Base-by-base conservation (phyloP, 1,140 invertebrate genomes). In the Palaemon carinicauda region DNA sequence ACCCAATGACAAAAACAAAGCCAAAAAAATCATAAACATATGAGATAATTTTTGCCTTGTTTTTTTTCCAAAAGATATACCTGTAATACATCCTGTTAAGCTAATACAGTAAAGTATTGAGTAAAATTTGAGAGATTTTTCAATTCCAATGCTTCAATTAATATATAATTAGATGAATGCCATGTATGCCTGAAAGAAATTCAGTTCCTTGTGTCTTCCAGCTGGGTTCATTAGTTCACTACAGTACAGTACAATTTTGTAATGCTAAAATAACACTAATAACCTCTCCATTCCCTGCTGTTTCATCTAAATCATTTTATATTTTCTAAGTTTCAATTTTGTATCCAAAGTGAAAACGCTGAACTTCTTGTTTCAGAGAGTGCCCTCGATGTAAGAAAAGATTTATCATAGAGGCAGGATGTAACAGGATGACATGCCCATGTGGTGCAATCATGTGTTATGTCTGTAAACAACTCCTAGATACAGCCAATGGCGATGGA, bases 391-490 rank as follows among this genome's bases (percentile, higher is more conserved):
- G 95, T 90, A 91, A 92, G 24, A 92, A 92, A 33, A 91, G 92
- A n/a, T 95, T 94, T 89, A 92, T 93, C 77, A 95, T 95, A 90
- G 92, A 93, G 80, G 92, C 92, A 80, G 95, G 95, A 5, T 95
- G 95, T 89, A 95, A 95, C 89, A 94, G 94, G 90, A 95, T 95
- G 93, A 93, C 92, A 3, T 95, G 95, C 91, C 51, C 90, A 0
- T 95, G 95, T 92, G 94, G 94, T 0, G 93, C 94, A 0, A 91
- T 90, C 3, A 95, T 94, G 93, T 95, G 95, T 90, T 95, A 95
- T 89, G 89, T 95, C 12, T 95, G 95, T 89, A 91, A 93, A 52
- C 83, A 92, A 89, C 92, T 92, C 5, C 91, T 94, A 17, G 41
- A 41, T 41, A 41, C 41, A 41, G 92, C 90, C 1, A 92, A 93